Evolutionary conservation across 2,797 vertebrate genomes (phyloP).

Genomic region (Peromyscus aztecus): DNA sequence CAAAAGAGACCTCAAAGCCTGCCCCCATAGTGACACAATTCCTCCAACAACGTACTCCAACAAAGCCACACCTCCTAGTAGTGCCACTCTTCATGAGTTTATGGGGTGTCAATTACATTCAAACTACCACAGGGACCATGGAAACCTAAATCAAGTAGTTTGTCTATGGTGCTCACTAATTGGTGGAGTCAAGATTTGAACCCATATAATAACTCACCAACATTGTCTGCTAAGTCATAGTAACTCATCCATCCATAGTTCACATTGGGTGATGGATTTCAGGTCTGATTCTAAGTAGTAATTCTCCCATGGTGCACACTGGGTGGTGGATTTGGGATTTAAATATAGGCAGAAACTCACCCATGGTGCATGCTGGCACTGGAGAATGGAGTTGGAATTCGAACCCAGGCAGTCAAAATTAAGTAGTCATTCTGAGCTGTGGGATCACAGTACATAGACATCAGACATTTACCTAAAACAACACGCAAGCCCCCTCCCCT

Average conservation of each 20-base stretch:
- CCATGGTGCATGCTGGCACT: not conserved
- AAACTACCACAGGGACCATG: not conserved
- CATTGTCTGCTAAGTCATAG: not conserved
- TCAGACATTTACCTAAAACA: not conserved
- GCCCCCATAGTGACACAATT: not conserved
- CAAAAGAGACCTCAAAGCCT: not conserved
- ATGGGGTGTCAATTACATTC: not conserved
- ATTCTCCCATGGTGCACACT: not conserved
- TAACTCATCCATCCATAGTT: not conserved
- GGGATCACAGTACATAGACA: fast-evolving
- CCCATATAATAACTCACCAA: not conserved
- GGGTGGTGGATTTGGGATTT: not conserved
- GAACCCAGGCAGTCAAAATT: not conserved
- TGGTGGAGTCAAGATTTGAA: not conserved
- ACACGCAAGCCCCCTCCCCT: not conserved
- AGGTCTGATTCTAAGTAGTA: not conserved
- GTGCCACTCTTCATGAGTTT: not conserved
- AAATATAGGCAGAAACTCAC: not conserved
- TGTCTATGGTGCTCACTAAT: no score
- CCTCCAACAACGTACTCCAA: not conserved
- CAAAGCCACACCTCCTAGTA: not conserved
- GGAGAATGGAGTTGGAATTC: not conserved
- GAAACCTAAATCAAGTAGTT: not conserved
- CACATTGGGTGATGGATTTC: not conserved
- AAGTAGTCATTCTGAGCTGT: not conserved